These are phyloP conservation scores for Hypomecis atomaria DNA, from an alignment of 2,888 invertebrate species.

Conservation along the genomic window DNA sequence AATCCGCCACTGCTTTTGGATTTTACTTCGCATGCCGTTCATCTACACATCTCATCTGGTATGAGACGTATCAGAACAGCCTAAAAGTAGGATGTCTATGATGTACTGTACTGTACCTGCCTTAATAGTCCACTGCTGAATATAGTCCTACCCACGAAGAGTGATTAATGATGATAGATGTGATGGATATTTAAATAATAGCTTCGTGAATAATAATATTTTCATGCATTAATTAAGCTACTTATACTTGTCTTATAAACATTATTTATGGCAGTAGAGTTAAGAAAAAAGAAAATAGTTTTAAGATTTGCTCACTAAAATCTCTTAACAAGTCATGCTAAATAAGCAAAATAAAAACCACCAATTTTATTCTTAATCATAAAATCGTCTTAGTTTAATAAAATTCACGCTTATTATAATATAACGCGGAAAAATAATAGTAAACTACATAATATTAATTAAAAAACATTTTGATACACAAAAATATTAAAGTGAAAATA, in stretches of 20 bases:
- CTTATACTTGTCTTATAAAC: not conserved
- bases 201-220: conserved; percentile 3
- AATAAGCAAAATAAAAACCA: conserved; percentile 19
- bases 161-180: not conserved
- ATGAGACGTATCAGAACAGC: too few species aligned
- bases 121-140: too few species aligned
- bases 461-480: not conserved
- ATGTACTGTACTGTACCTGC: too few species aligned
- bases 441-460: too few species aligned
- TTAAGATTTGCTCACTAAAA: conserved; percentile 22
- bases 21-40: too few species aligned
- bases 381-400: conserved; percentile 8
- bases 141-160: too few species aligned
- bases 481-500: conserved; percentile 4
- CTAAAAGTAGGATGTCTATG: too few species aligned
- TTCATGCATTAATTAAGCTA: not conserved
- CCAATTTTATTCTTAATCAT: conserved; percentile 9
- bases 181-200: not conserved
- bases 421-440: too few species aligned
- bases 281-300: conserved; percentile 1
- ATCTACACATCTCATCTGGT: too few species aligned
- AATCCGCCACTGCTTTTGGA: too few species aligned
- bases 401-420: conserved; percentile 12
- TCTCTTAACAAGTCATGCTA: conserved; percentile 10
- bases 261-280: conserved; percentile 12